These are phyloP conservation scores for Muntiacus reevesi DNA, from an alignment of 2,113 vertebrate species.

Conservation along the genomic window DNA sequence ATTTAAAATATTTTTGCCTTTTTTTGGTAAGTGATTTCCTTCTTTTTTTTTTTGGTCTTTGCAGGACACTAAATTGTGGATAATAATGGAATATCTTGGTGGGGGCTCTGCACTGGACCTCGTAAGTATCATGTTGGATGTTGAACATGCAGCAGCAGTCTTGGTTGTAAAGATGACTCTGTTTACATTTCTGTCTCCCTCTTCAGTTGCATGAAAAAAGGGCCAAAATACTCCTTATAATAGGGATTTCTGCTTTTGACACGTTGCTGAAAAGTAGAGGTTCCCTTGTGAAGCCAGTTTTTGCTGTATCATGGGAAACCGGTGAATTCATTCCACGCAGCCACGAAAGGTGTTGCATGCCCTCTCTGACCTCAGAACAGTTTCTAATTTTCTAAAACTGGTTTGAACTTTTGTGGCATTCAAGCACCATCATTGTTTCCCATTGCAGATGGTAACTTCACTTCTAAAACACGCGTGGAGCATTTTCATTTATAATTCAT, in stretches of 20 bases:
- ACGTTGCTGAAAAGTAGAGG: not conserved
- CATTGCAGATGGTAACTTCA: not conserved
- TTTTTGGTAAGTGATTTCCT: not conserved
- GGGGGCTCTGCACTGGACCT: conserved; percentile 96
- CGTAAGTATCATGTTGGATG: conserved; percentile 79
- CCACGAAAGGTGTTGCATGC: not conserved
- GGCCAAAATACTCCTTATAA: not conserved
- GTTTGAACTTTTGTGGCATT: not conserved
- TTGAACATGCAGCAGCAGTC: rapidly evolving
- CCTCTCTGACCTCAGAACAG: not conserved
- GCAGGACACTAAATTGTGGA: conserved; percentile 96
- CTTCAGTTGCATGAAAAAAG: not conserved
- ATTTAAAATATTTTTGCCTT: not conserved
- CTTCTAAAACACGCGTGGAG: not conserved
- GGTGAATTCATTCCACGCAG: not conserved
- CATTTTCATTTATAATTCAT: not conserved
- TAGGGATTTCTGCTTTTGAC: not conserved
- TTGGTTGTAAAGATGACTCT: not conserved
- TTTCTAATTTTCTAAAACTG: not conserved
- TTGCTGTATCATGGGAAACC: not conserved
- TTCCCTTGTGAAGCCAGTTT: not conserved
- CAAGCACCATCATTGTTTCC: not conserved
- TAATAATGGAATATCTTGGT: conserved; percentile 98
- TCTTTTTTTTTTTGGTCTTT: not conserved
- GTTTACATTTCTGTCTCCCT: not conserved